Base-by-base conservation (phyloP, 2,888 invertebrate species). In the Acanthopleura granulata region DNA sequence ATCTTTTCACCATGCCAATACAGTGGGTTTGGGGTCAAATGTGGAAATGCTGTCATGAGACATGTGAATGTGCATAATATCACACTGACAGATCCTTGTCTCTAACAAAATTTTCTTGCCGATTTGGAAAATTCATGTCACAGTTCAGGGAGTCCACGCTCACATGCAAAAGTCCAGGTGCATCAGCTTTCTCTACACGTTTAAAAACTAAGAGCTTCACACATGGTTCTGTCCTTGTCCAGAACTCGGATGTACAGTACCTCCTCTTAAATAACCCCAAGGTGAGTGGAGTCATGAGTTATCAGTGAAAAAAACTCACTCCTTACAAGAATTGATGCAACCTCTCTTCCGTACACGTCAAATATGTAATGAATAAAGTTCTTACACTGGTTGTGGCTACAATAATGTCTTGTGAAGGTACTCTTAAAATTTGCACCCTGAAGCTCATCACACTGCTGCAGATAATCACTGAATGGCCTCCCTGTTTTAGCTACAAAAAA, bases 381-480 rank as follows among this genome's bases (percentile, higher is more conserved):
- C n/a, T n/a, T n/a, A n/a, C n/a, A n/a, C n/a, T n/a, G n/a, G n/a
- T n/a, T n/a, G n/a, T n/a, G 14, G 22, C 62, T 62, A 22, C 62
- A 62, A 62, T 62, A 62, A 62, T 62, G 62, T 22, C 22, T 62
- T 15, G 62, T 62, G 14, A 62, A 62, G 25, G 14, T 22, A 62
- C 15, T 18, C 11, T 62, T 62, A 22, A 62, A 62, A 62, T 62
- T 62, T 15, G 14, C 16, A 18, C 16, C 14, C 62, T 62, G 62
- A 15, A 62, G 62, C 22, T n/a, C n/a, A n/a, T 62, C 62, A 62
- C 62, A 62, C 25, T 18, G 62, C 16, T 12, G 16, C 62, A 18
- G 62, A 22, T 18, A 62, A 62, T 62, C 62, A 18, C 16, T 62
- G 22, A 62, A 62, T 12, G 62, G n/a, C 22, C 62, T 62, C 14